phyloP scores from a whole-genome alignment of 2,888 invertebrate species.

The Branchellion lobata region DNA sequence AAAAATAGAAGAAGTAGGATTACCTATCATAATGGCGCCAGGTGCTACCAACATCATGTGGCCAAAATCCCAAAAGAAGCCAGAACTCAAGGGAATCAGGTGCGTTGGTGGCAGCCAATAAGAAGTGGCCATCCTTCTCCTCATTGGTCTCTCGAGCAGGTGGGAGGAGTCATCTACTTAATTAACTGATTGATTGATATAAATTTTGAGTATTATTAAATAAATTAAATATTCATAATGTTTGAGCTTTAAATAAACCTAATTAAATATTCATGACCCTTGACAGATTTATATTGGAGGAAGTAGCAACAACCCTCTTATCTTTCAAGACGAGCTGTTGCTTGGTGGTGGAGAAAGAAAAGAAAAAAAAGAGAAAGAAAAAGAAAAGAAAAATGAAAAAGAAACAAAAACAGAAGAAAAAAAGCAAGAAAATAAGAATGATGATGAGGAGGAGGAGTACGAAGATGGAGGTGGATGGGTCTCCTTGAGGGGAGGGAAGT shows the following conservation, averaged over 20 bases:
- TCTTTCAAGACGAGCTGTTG: not conserved
- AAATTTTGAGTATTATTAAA: no score
- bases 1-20: not conserved
- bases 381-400: not conserved
- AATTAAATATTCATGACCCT: no score
- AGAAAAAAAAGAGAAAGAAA: not conserved
- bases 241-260: no score
- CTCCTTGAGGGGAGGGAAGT: not conserved
- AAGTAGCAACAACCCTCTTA: not conserved
- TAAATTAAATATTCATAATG: no score
- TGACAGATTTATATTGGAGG: not conserved
- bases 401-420: not conserved
- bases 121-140: not conserved
- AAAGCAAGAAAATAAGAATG: not conserved
- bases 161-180: no score
- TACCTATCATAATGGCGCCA: not conserved
- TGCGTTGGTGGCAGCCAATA: slow-evolving; percentile 7
- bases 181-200: no score
- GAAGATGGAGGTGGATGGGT: not conserved
- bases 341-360: no score
- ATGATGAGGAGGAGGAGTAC: not conserved
- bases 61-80: not conserved
- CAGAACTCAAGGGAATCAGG: not conserved
- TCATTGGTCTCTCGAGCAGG: not conserved
- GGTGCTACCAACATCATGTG: not conserved